Evolutionary conservation across 1,140 invertebrate species (phyloP).

Genomic region (Conopomorpha cramerella): DNA sequence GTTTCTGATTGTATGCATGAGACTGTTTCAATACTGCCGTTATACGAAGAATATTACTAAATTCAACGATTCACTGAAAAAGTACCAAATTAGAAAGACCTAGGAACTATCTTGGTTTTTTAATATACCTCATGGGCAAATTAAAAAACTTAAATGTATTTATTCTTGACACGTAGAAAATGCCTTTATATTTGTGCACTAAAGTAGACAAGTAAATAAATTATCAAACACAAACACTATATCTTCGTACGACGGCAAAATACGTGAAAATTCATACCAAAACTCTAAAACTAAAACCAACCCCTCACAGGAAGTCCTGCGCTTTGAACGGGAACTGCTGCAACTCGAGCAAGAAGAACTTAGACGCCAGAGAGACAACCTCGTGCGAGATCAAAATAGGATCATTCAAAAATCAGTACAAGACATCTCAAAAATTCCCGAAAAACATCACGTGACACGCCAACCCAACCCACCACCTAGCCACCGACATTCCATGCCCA

Average conservation of each 20-base stretch:
- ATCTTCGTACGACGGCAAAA: conserved; percentile 5
- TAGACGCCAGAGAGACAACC: conserved; percentile 73
- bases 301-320: conserved; percentile 67
- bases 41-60: too few relatives aligned
- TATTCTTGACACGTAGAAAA: too few relatives aligned
- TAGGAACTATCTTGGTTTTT: too few relatives aligned
- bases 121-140: too few relatives aligned
- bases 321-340: conserved; percentile 75
- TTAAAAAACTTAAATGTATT: too few relatives aligned
- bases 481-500: conserved; percentile 73
- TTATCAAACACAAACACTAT: conserved; percentile 4
- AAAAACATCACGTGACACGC: conserved; percentile 18
- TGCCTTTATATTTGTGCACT: too few relatives aligned
- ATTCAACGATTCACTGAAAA: too few relatives aligned
- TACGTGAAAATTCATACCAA: conserved; percentile 1
- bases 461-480: conserved; percentile 31
- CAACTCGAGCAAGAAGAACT: conserved; percentile 78
- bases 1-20: too few relatives aligned
- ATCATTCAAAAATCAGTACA: conserved; percentile 68
- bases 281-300: conserved; percentile 9
- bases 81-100: too few relatives aligned
- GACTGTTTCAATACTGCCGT: too few relatives aligned
- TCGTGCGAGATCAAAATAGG: conserved; percentile 66
- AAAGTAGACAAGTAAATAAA: conserved; percentile 6
- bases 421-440: conserved; percentile 54